Conservation (phyloP, 2,113 vertebrate species). For the Ciconia boyciana region DNA sequence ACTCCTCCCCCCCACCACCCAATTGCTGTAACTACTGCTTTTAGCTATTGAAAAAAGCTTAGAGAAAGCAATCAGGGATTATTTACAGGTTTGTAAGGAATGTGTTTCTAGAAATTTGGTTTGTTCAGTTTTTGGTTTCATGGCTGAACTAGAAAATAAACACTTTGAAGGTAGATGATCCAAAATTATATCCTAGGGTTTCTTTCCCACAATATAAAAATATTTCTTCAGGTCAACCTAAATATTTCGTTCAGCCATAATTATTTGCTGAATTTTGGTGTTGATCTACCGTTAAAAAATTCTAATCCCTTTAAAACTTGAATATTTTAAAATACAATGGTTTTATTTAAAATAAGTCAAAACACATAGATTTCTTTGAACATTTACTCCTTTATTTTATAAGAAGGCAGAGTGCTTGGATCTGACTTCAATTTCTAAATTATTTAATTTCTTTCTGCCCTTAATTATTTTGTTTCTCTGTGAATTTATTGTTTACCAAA, state of each 20-base stretch:
- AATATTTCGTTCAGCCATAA: background rate
- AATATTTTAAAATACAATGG: background rate
- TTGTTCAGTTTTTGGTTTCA: background rate
- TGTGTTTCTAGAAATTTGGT: background rate
- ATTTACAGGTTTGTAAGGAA: background rate
- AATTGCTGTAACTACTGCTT: background rate
- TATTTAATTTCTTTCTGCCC: background rate
- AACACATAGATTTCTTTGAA: background rate
- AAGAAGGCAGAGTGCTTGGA: background rate
- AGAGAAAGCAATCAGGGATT: background rate
- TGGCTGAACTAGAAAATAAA: background rate
- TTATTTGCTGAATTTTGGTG: background rate
- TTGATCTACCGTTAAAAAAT: background rate
- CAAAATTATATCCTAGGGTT: background rate
- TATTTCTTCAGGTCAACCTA: background rate
- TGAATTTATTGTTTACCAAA: background rate
- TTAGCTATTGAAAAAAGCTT: background rate
- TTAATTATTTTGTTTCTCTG: background rate
- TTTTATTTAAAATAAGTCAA: background rate
- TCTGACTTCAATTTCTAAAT: background rate
- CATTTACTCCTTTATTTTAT: background rate
- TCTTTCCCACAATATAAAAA: background rate
- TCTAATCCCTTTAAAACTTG: background rate
- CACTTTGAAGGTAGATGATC: background rate
- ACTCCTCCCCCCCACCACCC: background rate